Percentiles rank a stretch among this genome's conserved stretches.
These are phyloP conservation scores for Achlya flavicornis DNA, from an alignment of 2,888 invertebrate genomes.

Conservation along the genomic window DNA sequence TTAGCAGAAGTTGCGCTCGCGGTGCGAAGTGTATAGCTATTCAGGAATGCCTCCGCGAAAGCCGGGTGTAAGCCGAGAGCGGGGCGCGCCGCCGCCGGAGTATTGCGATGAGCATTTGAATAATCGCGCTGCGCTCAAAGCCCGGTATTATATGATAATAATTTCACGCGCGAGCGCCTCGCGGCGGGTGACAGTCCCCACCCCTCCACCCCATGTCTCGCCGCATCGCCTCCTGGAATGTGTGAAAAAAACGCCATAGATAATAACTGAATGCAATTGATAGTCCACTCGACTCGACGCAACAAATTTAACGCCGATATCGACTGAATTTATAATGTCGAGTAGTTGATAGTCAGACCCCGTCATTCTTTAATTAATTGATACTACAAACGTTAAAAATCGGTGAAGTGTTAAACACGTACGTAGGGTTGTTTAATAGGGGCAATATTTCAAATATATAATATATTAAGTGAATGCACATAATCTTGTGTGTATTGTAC, in stretches of 20 bases:
- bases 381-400: constrained; percentile 69
- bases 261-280: constrained; percentile 41
- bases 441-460: constrained; percentile 34
- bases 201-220: constrained; percentile 48
- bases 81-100: constrained; percentile 29
- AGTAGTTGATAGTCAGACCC: constrained; percentile 43
- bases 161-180: constrained; percentile 77
- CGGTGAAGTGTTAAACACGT: constrained; percentile 64
- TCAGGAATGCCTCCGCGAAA: constrained; percentile 61
- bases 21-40: constrained; percentile 57
- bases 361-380: constrained; percentile 70
- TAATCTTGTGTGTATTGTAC: background rate
- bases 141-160: constrained; percentile 82
- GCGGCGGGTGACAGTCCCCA: constrained; percentile 49
- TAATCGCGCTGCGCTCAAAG: constrained; percentile 75
- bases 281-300: constrained; percentile 33
- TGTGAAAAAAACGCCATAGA: constrained; percentile 67
- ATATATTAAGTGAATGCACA: constrained; percentile 16
- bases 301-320: constrained; percentile 55
- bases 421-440: constrained; percentile 13
- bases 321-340: constrained; percentile 50
- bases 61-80: constrained; percentile 30
- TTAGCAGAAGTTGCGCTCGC: constrained; percentile 62
- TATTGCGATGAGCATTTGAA: constrained; percentile 75
- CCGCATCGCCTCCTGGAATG: constrained; percentile 64